These are phyloP conservation scores for Rambutsinella grinnellia DNA, from an alignment of 2,888 invertebrate species.

Conservation along the genomic window DNA sequence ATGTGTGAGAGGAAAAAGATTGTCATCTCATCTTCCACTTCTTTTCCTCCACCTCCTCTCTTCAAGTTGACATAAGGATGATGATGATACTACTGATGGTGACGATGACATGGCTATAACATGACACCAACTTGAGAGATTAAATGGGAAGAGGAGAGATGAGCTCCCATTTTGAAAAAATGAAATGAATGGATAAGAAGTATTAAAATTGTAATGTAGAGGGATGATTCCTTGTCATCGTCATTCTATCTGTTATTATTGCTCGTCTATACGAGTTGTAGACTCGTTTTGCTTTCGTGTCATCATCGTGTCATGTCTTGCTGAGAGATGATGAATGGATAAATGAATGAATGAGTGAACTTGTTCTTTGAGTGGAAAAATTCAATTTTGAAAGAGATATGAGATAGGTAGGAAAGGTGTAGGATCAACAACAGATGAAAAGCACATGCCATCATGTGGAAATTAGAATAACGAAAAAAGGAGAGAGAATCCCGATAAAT, in stretches of 20 bases:
- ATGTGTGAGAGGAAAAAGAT: constrained; percentile 16
- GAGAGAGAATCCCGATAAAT: no score
- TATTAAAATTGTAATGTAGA: no score
- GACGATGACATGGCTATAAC: constrained; percentile 57
- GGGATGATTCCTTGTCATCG: constrained; percentile 33
- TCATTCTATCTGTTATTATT: constrained; percentile 10
- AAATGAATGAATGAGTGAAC: constrained; percentile 46
- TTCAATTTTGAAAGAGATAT: constrained; percentile 1
- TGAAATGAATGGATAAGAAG: constrained; percentile 41
- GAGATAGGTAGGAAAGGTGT: not conserved
- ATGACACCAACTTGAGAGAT: constrained; percentile 19
- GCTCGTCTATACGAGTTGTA: no score
- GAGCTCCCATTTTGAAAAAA: constrained; percentile 29
- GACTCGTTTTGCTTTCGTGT: constrained; percentile 26
- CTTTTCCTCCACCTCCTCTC: no score
- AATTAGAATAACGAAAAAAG: no score
- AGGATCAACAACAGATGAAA: no score
- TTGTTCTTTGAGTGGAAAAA: constrained; percentile 19
- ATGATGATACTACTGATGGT: no score
- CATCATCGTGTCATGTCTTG: constrained; percentile 42
- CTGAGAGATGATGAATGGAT: constrained; percentile 47
- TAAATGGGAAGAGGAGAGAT: constrained; percentile 2
- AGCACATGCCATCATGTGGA: constrained; percentile 7
- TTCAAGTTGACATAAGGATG: constrained; percentile 24
- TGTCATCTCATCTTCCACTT: constrained; percentile 41